Evolutionary conservation across 2,888 invertebrate genomes (phyloP), one percentile per base, ranked within the genome.

Genomic region (Halocaridina rubra): DNA sequence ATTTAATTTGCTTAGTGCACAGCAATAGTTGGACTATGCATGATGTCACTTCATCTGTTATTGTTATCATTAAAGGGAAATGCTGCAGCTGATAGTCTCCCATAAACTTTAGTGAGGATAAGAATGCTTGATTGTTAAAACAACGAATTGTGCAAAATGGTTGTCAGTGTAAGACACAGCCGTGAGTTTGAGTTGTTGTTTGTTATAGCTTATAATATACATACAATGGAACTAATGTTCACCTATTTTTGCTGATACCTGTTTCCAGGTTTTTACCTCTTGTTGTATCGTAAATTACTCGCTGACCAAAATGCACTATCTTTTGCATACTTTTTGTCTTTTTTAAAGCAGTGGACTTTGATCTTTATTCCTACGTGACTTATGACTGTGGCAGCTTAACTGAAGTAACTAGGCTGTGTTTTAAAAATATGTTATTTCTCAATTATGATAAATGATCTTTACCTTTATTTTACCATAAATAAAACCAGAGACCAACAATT

Each of bases 191-290:
- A 77, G 81, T 82, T 82, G 81, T 82, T 82, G 75, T 82, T 82
- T 82, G 77, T 82, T 77, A 82, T 82, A 82, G 81, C 81, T 77
- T 82, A 76, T 82, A n/a, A n/a, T n/a, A n/a, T n/a, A n/a, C n/a
- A 82, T 82, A 82, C 71, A 82, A 77, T 82, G 81, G 77, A 82
- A 82, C 75, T 82, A 30, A 82, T 77, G 75, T 82, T 82, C 75
- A 82, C 81, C 81, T 82, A 82, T 82, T 82, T 82, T 82, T 82
- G 81, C 81, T 82, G 81, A 82, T 82, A 29, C 77, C 77, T 82
- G 75, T 82, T 67, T 76, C 81, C 76, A 82, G 81, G 81, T 82
- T 82, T 82, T 82, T 82, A 82, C 71, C 81, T 82, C 80, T 80
- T 74, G 80, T 80, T 82, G 81, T 82, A 82, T 24, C 27, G 76